Base-by-base conservation (phyloP, 2,888 invertebrate species). In the Cheilosia impressa region DNA sequence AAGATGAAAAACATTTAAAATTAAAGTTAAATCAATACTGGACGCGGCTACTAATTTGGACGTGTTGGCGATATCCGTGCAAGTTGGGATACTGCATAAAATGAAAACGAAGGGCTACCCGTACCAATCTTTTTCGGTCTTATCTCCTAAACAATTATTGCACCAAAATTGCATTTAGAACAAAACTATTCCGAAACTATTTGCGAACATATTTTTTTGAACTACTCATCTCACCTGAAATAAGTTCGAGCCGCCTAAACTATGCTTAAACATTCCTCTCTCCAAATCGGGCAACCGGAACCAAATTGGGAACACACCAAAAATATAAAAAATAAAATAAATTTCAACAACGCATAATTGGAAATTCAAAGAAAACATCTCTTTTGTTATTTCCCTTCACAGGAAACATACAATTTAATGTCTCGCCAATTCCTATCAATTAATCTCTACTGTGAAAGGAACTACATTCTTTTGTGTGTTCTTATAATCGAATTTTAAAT, bases 341-440 rank as follows among this genome's bases (percentile, higher is more conserved):
- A 41, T 38, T 53, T n/a, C 53, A 53, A 52, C 52, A 7, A 53
- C 41, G 19, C 43, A 45, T 43, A 68, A 68, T 43, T 15, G 17
- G 7, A 17, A 43, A 62, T 45, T 62, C 62, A 17, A 24, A 62
- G 10, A 24, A 24, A 15, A 53, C 7, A 4, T 7, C 41, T 19
- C 7, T 27, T 31, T 17, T 15, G 13, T 24, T 9, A 13, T 55
- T 19, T 22, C 41, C 24, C 45, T 17, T 43, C 27, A 7, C 53
- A 43, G 63, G 15, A 50, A 66, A 58, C 24, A 57, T 57, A 45
- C 10, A 10, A 34, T 45, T 60, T 76, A 60, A 76, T 65, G 50
- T 19, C 50, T 52, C 75, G 66, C 66, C 50, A 66, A 76, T 76
- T 66, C 58, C 5, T 19, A 19, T 52, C 58, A 55, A 76, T 76